phyloP scores from a whole-genome alignment of 92 coral and sea anemone species.

The Parazoanthus swiftii region DNA sequence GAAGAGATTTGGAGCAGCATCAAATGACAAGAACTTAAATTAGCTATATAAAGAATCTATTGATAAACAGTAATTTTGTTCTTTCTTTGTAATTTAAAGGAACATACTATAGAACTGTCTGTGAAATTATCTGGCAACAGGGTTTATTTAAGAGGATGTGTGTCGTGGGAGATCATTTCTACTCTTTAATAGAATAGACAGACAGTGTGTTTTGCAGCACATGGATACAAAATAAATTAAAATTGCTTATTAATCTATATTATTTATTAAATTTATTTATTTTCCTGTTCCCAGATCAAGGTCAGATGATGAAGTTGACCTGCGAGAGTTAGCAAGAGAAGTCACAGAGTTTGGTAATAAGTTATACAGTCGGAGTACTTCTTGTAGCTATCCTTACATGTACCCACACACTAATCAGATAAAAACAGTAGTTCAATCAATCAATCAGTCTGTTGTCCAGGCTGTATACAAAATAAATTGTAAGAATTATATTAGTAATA shows the following conservation, averaged over 20 bases:
- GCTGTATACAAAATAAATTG: too few relatives aligned
- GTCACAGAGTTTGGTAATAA: slow-evolving; percentile 84
- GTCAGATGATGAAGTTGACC: slow-evolving; percentile 54
- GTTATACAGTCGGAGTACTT: not conserved
- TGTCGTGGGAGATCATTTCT: too few relatives aligned
- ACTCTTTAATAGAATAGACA: not conserved
- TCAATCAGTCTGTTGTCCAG: too few relatives aligned
- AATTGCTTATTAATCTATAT: not conserved
- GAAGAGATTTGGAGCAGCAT: not conserved
- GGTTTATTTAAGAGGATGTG: too few relatives aligned
- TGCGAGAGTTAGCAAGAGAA: slow-evolving; percentile 74
- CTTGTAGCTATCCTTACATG: not conserved
- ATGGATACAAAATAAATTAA: too few relatives aligned
- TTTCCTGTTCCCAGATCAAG: not conserved
- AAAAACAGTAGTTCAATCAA: not conserved
- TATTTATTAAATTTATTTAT: not conserved
- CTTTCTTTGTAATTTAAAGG: too few relatives aligned
- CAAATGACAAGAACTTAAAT: too few relatives aligned
- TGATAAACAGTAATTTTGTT: too few relatives aligned
- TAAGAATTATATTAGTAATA: too few relatives aligned
- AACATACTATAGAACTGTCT: too few relatives aligned
- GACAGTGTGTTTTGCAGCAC: not conserved
- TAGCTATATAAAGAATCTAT: too few relatives aligned
- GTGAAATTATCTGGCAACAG: too few relatives aligned
- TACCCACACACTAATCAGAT: not conserved